Conservation (phyloP, 1,140 invertebrate species). For the Aplysia californica region DNA sequence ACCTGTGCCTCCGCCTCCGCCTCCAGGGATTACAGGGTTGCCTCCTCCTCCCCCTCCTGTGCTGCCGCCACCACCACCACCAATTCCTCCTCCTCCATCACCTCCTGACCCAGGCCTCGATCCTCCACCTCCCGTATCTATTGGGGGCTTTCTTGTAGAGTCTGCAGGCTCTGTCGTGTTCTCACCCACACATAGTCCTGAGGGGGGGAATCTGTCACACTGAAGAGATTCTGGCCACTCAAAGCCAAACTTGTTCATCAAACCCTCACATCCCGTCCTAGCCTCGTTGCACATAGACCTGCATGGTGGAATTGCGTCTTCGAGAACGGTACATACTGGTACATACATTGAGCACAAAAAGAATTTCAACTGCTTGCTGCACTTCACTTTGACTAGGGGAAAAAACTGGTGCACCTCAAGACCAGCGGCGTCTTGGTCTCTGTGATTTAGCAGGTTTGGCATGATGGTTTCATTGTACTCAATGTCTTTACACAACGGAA, state of each 20-base stretch:
- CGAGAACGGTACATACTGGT: constrained; percentile 89
- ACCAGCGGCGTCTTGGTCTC: constrained; percentile 95
- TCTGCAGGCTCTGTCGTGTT: constrained; percentile 74
- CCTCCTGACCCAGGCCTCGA: too few species aligned
- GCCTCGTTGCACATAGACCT: constrained; percentile 72
- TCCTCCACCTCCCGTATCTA: too few species aligned
- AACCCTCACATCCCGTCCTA: constrained; percentile 80
- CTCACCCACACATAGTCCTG: constrained; percentile 87
- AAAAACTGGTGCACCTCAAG: constrained; percentile 93
- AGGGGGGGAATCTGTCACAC: constrained; percentile 89
- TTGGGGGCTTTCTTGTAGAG: constrained; percentile 31
- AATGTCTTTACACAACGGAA: constrained; percentile 91
- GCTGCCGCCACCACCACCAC: too few species aligned
- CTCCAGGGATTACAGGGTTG: too few species aligned
- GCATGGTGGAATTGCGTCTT: constrained; percentile 91
- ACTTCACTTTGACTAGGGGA: constrained; percentile 95
- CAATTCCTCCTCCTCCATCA: too few species aligned
- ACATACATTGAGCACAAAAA: constrained; percentile 97
- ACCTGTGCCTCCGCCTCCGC: too few species aligned
- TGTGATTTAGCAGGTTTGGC: constrained; percentile 93
- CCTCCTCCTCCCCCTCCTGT: too few species aligned
- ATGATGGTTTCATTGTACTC: constrained; percentile 96
- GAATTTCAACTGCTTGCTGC: constrained; percentile 92
- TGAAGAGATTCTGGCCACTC: constrained; percentile 94
- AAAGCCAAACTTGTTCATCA: constrained; percentile 95